A percentile compares a stretch with the other conserved stretches of the same genome.
Evolutionary conservation across 1,140 invertebrate species (phyloP).

Genomic region (Cyclargus thomasi): DNA sequence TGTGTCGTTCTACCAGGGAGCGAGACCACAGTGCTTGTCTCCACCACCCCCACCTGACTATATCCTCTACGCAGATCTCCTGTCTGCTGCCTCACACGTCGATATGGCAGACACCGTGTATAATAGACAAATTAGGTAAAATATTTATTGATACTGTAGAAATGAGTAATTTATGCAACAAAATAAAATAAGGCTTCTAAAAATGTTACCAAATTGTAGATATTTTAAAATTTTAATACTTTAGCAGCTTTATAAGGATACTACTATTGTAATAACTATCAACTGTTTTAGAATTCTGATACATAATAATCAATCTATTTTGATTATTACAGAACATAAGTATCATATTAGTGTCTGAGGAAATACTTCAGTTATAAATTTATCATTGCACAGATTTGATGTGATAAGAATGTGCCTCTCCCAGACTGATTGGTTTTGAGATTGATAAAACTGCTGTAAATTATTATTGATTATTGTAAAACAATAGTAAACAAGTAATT

Average conservation of each 20-base stretch:
- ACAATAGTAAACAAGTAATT: neutral
- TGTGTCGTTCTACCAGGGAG: slow-evolving; percentile 87
- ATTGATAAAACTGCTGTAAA: slow-evolving; percentile 4
- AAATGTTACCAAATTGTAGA: no score
- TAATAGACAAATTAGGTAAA: slow-evolving; percentile 77
- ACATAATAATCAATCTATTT: no score
- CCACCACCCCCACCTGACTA: slow-evolving; percentile 74
- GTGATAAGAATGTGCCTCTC: neutral
- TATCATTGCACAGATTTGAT: neutral
- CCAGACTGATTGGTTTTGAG: slow-evolving; percentile 7
- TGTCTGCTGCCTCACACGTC: slow-evolving; percentile 55
- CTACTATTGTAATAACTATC: no score
- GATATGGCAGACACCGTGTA: slow-evolving; percentile 71
- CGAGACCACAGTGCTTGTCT: slow-evolving; percentile 82
- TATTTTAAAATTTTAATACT: no score
- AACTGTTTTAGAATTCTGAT: no score
- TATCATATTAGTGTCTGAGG: neutral
- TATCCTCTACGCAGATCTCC: slow-evolving; percentile 67
- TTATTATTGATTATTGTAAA: neutral
- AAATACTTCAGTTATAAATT: neutral
- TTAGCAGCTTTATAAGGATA: no score
- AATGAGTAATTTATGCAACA: no score
- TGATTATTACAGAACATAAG: neutral
- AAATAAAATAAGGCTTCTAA: no score
- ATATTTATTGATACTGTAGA: neutral